Evolutionary conservation across 2,888 invertebrate genomes (phyloP), one percentile per base, ranked within the genome.

Genomic region (Cerceris ruficornis): DNA sequence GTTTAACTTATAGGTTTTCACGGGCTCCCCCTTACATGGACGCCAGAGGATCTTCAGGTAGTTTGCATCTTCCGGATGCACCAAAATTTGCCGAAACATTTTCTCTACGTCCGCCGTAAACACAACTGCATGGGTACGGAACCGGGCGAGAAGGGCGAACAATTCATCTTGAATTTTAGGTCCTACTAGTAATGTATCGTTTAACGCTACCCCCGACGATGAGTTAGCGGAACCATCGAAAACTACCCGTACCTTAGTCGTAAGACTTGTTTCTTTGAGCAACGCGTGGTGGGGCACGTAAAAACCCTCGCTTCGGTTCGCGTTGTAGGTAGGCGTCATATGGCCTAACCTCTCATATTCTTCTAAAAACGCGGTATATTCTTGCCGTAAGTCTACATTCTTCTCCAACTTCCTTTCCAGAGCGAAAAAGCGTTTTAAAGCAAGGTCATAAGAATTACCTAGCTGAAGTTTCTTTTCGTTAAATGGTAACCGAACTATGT

Each of bases 21-120:
- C 39, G 49, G 14, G 80, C 50, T 86, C 85, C 80, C 7, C 86
- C 17, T 39, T 85, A 82, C 6, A 13, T 39, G 42, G 49, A 0
- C 58, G 57, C 70, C 64, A 70, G 0, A 70, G 9, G 13, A 70
- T 64, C 6, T 42, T 55, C 14, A 64, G 70, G 13, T 41, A 70
- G 1, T 6, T 13, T 7, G 13, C 9, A 11, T 70, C 49, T 14
- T 39, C 41, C 7, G 17, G 4, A 5, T n/a, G 7, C 4, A 70
- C 49, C 7, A 46, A 11, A 6, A 70, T 28, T 41, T 68, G 68
- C 1, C 87, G 75, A 52, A 84, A 90, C 87, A 89, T 89, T 66
- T 88, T 87, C 6, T 74, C 83, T n/a, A 91, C 83, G 66, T 90
- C 88, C 7, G 85, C 86, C 7, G 83, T 82, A 1, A 89, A 49